These are phyloP conservation scores for Schlechtendalia chinensis DNA, from an alignment of 1,140 invertebrate species.

Conservation along the genomic window DNA sequence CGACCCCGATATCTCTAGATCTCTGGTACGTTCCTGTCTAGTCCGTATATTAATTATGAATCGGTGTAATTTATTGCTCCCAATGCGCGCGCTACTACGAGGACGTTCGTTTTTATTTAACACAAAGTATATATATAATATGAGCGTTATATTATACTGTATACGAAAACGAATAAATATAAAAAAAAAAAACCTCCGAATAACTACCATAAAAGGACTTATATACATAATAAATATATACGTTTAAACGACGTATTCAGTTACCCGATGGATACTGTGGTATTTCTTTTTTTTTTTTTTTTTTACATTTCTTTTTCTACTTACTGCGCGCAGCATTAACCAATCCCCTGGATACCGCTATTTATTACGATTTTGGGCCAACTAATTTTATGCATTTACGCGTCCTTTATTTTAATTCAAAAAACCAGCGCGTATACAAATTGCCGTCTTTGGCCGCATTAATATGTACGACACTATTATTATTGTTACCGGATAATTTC, in stretches of 20 bases:
- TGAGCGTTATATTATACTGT: too few relatives aligned
- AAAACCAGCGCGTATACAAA: background rate
- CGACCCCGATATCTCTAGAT: background rate
- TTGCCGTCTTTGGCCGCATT: background rate
- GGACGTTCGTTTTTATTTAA: background rate
- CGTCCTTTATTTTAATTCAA: constrained; percentile 2
- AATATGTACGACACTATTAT: background rate
- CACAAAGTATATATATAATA: constrained; percentile 15
- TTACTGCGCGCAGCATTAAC: background rate
- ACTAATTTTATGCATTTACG: constrained; percentile 4
- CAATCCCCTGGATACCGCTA: constrained; percentile 4
- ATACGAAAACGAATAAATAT: constrained; percentile 8
- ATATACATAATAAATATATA: background rate
- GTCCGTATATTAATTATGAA: constrained; percentile 29
- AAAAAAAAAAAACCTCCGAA: background rate
- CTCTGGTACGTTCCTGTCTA: background rate
- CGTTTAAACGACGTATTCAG: constrained; percentile 3
- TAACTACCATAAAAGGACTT: constrained; percentile 26
- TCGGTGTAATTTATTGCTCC: constrained; percentile 32
- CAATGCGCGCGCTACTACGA: background rate
- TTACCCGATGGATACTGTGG: background rate
- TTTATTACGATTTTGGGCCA: background rate
- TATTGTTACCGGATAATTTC: constrained; percentile 8
- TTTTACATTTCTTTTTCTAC: background rate
- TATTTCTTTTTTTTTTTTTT: background rate